phyloP scores from a whole-genome alignment of 2,888 invertebrate genomes.

The Clistopyga incitator region DNA sequence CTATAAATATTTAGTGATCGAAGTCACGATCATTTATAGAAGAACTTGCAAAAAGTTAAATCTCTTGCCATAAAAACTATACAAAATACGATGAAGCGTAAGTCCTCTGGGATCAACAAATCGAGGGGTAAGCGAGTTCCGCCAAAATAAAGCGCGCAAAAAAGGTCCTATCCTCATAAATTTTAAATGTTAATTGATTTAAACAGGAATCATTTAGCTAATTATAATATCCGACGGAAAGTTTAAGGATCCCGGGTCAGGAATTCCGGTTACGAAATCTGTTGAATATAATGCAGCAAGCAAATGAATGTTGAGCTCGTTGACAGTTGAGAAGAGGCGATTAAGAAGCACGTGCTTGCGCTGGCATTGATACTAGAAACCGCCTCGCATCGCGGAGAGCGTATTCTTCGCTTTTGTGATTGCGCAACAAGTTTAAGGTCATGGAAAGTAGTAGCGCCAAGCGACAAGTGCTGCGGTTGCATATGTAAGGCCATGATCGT shows the following conservation, averaged over 20 bases:
- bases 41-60: too few species aligned
- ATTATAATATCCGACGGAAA: not conserved
- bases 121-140: not conserved
- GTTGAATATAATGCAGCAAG: not conserved
- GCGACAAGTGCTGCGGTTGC: slow-evolving; percentile 27
- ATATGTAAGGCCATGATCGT: slow-evolving; percentile 31
- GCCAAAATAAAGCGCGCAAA: not conserved
- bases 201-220: not conserved
- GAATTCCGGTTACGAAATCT: not conserved
- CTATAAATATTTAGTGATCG: too few species aligned
- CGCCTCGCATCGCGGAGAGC: not conserved
- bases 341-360: not conserved
- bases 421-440: slow-evolving; percentile 47
- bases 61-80: not conserved
- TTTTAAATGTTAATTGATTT: not conserved
- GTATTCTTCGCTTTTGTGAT: slow-evolving; percentile 30
- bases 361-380: slow-evolving; percentile 21
- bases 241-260: not conserved
- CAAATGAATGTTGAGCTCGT: not conserved
- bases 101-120: not conserved
- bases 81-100: not conserved
- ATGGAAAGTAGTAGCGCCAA: slow-evolving; percentile 22
- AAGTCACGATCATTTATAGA: too few species aligned
- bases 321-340: not conserved
- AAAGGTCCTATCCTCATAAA: not conserved